Conservation (phyloP, 1,140 invertebrate species). For the Luehdorfia chinensis region DNA sequence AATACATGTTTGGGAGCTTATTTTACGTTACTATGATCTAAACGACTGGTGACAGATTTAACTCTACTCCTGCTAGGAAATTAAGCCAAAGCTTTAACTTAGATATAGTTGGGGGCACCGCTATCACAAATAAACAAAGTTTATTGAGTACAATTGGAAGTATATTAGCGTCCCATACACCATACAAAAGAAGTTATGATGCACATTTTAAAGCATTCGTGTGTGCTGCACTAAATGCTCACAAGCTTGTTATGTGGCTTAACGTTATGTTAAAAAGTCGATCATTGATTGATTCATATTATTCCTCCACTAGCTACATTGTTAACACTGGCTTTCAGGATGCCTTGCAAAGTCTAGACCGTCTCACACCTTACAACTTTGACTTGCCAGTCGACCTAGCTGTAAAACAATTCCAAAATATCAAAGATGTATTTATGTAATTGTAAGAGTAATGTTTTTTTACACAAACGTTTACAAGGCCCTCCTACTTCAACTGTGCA, state of each 20-base stretch:
- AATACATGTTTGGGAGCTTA: constrained; percentile 71
- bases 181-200: constrained; percentile 95
- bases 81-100: constrained; percentile 99
- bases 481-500: constrained; percentile 45
- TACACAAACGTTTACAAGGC: constrained; percentile 38
- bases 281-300: constrained; percentile 92
- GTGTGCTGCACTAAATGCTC: constrained; percentile 95
- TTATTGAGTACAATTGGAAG: constrained; percentile 94
- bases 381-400: constrained; percentile 97
- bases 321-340: constrained; percentile 98
- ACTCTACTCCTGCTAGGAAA: constrained; percentile 95
- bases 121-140: constrained; percentile 93
- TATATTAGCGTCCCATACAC: constrained; percentile 93
- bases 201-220: constrained; percentile 99
- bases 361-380: constrained; percentile 91
- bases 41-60: constrained; percentile 84
- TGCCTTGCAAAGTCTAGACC: constrained; percentile 92
- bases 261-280: constrained; percentile 94
- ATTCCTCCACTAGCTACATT: constrained; percentile 96
- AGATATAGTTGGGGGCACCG: constrained; percentile 91
- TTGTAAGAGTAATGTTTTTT: constrained; percentile 30
- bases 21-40: constrained; percentile 63
- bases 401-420: constrained; percentile 96
- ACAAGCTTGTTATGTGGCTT: constrained; percentile 95
- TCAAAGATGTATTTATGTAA: constrained; percentile 95